Evolutionary conservation across 2,888 invertebrate genomes (phyloP).

Genomic region (Idaea straminata): DNA sequence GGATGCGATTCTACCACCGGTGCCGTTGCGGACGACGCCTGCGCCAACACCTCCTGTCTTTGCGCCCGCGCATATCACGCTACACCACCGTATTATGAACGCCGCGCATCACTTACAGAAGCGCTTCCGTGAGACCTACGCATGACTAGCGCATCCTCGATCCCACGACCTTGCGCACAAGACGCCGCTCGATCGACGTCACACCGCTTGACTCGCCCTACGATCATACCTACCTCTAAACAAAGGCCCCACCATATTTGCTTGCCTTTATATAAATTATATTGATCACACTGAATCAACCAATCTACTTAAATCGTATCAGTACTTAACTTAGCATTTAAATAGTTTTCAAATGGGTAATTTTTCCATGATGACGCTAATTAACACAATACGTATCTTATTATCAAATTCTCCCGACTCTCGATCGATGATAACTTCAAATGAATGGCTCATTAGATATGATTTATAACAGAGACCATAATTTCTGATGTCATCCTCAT

Average conservation of each 20-base stretch:
- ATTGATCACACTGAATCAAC: neutral
- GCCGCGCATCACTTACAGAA: slow-evolving; percentile 87
- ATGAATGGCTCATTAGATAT: neutral
- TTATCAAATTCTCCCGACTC: neutral
- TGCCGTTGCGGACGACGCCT: slow-evolving; percentile 67
- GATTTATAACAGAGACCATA: neutral
- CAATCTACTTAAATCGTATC: neutral
- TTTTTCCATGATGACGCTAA: neutral
- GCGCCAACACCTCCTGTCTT: slow-evolving; percentile 61
- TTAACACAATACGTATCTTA: neutral
- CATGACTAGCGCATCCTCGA: slow-evolving; percentile 61
- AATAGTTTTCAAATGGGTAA: neutral
- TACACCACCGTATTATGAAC: slow-evolving; percentile 81
- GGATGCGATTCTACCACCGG: slow-evolving; percentile 71
- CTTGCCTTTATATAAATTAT: slow-evolving; percentile 9
- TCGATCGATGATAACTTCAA: neutral
- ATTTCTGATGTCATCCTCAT: slow-evolving; percentile 5
- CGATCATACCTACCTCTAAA: neutral
- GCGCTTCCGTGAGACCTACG: slow-evolving; percentile 85
- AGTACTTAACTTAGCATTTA: neutral
- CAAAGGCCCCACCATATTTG: slow-evolving; percentile 6
- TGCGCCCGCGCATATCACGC: slow-evolving; percentile 66
- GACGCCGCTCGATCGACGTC: slow-evolving; percentile 40
- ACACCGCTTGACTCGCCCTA: slow-evolving; percentile 18
- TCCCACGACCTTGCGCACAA: slow-evolving; percentile 23